phyloP scores from a whole-genome alignment of 2,888 invertebrate species.

The Steinernema hermaphroditum region DNA sequence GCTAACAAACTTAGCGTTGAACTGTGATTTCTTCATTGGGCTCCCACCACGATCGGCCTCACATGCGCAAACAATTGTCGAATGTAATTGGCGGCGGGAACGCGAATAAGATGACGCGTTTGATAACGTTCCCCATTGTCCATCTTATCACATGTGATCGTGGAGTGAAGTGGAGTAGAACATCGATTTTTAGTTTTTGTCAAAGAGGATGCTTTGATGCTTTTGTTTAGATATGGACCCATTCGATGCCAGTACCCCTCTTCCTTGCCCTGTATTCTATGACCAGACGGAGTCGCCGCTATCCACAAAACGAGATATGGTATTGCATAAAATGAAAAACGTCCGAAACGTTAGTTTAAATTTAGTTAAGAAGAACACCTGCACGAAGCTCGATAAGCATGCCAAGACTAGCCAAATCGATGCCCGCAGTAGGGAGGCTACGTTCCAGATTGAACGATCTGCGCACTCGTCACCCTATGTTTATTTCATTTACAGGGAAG shows the following conservation, averaged over 20 bases:
- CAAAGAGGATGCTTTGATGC: not conserved
- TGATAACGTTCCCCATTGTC: not conserved
- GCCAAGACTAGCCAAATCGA: not conserved
- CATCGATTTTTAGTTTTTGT: not conserved
- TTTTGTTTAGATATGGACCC: not conserved
- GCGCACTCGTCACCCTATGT: not conserved
- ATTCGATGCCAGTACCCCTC: not conserved
- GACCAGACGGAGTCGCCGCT: not conserved
- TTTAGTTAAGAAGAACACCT: not conserved
- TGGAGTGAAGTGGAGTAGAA: not conserved
- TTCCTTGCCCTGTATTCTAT: not conserved
- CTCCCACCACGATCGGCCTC: too few relatives aligned
- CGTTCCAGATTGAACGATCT: not conserved
- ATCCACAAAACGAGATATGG: conserved; percentile 3
- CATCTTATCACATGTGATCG: not conserved
- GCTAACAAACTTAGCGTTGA: too few relatives aligned
- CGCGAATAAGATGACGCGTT: not conserved
- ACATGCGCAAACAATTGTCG: too few relatives aligned
- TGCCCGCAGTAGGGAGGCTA: not conserved
- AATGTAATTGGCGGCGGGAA: too few relatives aligned
- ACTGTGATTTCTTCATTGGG: too few relatives aligned
- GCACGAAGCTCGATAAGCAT: not conserved
- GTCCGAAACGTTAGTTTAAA: not conserved
- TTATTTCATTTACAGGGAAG: not conserved
- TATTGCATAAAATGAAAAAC: not conserved